Evolutionary conservation across 2,888 invertebrate species (phyloP), one percentile per base, ranked within the genome.

Genomic region (Mongoloraphidia duomilia): DNA sequence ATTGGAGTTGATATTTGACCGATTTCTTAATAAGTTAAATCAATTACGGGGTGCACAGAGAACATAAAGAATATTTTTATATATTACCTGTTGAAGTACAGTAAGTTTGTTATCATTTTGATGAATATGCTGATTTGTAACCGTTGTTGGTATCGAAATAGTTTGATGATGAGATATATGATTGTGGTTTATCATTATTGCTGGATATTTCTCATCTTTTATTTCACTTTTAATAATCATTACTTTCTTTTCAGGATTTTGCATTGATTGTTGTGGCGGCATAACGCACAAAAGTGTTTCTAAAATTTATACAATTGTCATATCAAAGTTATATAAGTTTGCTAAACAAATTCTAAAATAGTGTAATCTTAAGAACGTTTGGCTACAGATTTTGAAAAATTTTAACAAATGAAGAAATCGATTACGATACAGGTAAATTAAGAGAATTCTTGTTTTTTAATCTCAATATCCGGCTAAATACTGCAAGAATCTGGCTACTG

Each of bases 221-320:
- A 58, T 50, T 43, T 80, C 75, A 63, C 74, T 79, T 63, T 82
- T 82, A 52, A 78, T 75, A 47, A 82, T 71, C 58, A 82, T 74
- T 54, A 78, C 67, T 61, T 80, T 81, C 62, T 81, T 80, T 44
- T 81, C 80, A 37, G 69, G 66, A 12, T 70, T 60, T 38, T 64
- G 66, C 57, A 69, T 60, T 59, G 49, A 60, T 46, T 14, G 44
- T 39, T 60, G 12, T 58, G 57, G 34, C 59, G 62, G 47, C 34
- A 56, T 47, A 38, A 55, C 50, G 41, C 53, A 55, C 17, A 56
- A 8, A 14, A 13, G 14, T 12, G 40, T 17, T 47, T 50, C 46
- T 11, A 47, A 41, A 42, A 49, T 42, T 39, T 34, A 51, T n/a
- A 42, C 38, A 26, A 26, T 36, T 40, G 44, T 39, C 11, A 41